Base-by-base conservation (phyloP, 2,797 vertebrate species). In the Platalea minor region DNA sequence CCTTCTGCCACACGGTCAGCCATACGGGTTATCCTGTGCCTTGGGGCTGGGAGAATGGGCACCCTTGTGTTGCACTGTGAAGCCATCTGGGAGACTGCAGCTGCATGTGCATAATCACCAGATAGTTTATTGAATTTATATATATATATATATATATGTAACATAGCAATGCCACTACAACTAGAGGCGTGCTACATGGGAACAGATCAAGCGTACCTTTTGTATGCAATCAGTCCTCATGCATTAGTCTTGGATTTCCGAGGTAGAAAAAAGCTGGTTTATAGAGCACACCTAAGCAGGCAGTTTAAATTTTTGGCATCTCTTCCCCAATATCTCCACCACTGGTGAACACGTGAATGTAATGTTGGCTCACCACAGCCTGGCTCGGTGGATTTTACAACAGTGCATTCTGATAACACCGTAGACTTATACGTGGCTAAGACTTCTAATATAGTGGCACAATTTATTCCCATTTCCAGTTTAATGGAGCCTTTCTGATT, bases 401-500 rank as follows among this genome's bases (percentile, higher is more conserved):
- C 20, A 69, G 41, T 75, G 13, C n/a, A 50, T 89, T 92, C 56
- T 1, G 2, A 57, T 83, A 89, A 89, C 11, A 69, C 48, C 3
- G 5, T 0, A 76, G 50, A 56, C 46, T 91, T 63, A 43, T 18
- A 61, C 31, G 41, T 61, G 37, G 68, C 45, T 48, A 88, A 94
- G 50, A 28, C 57, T 75, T 81, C 39, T 81, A 86, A 86, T 78
- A 84, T 1, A 85, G 46, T 0, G 0, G 65, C 43, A n/a, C 73
- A 60, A 61, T 82, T 94, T 59, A 84, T 88, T 91, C 65, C 35
- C 14, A 17, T 63, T 68, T 76, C 74, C 70, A 39, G 54, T 53
- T 89, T 70, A 95, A 79, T 76, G 35, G 74, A 91, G 70, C 23
- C 24, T 86, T 84, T 90, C 54, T 91, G 33, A 82, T 90, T 88